Base-by-base conservation (phyloP, 2,113 vertebrate species). In the Stictonetta naevosa region DNA sequence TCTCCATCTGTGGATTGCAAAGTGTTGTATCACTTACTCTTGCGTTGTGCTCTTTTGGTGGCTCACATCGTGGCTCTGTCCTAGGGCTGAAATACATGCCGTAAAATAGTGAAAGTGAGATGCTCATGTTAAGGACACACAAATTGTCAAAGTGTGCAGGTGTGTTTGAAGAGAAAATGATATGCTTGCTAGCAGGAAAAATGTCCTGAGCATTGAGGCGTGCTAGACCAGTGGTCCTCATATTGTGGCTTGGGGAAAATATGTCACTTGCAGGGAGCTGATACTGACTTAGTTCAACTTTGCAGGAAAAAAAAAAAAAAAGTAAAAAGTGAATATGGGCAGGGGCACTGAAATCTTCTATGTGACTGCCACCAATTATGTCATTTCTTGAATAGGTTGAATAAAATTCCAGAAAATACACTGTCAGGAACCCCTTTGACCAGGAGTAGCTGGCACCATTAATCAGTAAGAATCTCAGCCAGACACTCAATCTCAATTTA, bases 401-500 rank as follows among this genome's bases (percentile, higher is more conserved):
- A 64, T 64, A 63, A 75, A 90, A 90, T 79, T 77, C 79, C 1
- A 0, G 86, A 90, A 95, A 93, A 88, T 64, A 29, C 18, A 52
- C 36, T 50, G 60, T 92, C 76, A 81, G 80, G 52, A 88, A 48
- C 20, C 22, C 33, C 79, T 93, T 68, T 71, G 67, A 85, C 60
- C 67, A 55, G 25, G n/a, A 81, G 17, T 5, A 4, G 26, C 8
- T 64, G 26, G 77, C 90, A 68, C 25, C 18, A 74, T 96, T 95
- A 92, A 88, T 79, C 46, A 31, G 16, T 75, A 44, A 86, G 59
- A 88, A 83, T 73, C 93, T 74, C 52, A 95, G 82, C 94, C 93
- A 95, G 78, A 93, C 80, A 52, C 8, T 78, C 68, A 8, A 71
- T 77, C 31, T 86, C 38, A 38, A 94, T 96, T 95, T 92, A 94